Conservation (phyloP, 1,140 invertebrate species). For the Calephelis nemesis region DNA sequence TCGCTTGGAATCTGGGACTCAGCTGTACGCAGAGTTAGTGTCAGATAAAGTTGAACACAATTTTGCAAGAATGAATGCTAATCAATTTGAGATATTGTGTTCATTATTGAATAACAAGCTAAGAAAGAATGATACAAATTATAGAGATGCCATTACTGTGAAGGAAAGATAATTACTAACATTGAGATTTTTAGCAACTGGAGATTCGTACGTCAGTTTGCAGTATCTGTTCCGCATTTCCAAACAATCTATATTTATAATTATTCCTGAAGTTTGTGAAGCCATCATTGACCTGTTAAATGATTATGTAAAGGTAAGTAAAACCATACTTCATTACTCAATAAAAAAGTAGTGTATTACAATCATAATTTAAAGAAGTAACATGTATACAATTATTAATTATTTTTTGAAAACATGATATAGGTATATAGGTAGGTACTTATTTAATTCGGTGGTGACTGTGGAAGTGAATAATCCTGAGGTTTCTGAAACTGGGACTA, state of each 20-base stretch:
- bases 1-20: constrained; percentile 25
- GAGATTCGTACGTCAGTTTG: constrained; percentile 38
- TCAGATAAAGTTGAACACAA: constrained; percentile 28
- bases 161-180: constrained; percentile 32
- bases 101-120: constrained; percentile 21
- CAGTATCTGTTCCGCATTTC: constrained; percentile 44
- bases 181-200: constrained; percentile 11
- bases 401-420: constrained; percentile 26
- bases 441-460: constrained; percentile 26
- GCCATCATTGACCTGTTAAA: constrained; percentile 27
- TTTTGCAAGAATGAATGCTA: constrained; percentile 7
- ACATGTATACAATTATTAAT: constrained; percentile 23
- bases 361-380: constrained; percentile 2
- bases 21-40: constrained; percentile 31
- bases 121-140: constrained; percentile 28
- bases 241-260: constrained; percentile 32
- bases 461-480: constrained; percentile 6
- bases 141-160: constrained; percentile 19
- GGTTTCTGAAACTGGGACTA: constrained; percentile 30
- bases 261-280: constrained; percentile 29
- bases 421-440: constrained; percentile 19
- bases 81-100: constrained; percentile 20
- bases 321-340: constrained; percentile 2
- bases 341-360: constrained; percentile 6
- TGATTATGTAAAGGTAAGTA: constrained; percentile 36